phyloP scores from a whole-genome alignment of 2,797 vertebrate genomes.

The Tokudaia muenninki region DNA sequence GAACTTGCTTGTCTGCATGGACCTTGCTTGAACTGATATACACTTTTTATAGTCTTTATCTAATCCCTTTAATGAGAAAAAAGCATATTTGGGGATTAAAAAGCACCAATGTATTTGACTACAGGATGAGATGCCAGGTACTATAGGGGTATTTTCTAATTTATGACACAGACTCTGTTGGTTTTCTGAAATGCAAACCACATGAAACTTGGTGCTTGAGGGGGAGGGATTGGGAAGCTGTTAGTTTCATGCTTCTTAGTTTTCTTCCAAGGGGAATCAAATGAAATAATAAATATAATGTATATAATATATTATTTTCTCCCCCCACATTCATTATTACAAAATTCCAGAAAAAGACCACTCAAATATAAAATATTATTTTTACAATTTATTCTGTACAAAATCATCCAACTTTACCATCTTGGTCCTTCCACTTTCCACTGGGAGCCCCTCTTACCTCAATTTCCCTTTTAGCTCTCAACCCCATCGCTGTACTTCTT shows the following conservation, averaged over 20 bases:
- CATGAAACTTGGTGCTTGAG: background rate
- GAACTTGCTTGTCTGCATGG: conserved; percentile 67
- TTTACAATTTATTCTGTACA: background rate
- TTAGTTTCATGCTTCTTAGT: background rate
- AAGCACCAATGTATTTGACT: conserved; percentile 74
- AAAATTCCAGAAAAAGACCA: conserved; percentile 25
- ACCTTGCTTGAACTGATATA: conserved; percentile 59
- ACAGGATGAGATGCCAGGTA: conserved; percentile 57
- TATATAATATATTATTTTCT: background rate
- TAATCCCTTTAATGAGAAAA: conserved; percentile 75
- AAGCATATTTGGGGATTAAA: conserved; percentile 67
- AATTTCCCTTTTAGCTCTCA: conserved; percentile 11
- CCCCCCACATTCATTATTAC: background rate
- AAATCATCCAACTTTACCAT: background rate
- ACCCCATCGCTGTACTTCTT: background rate
- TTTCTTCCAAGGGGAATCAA: background rate
- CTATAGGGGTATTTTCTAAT: conserved; percentile 54
- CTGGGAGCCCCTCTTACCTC: background rate
- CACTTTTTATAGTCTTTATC: conserved; percentile 74
- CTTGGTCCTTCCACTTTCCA: background rate
- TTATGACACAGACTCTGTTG: conserved; percentile 31
- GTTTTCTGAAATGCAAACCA: conserved; percentile 50
- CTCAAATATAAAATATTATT: background rate
- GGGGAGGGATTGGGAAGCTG: background rate
- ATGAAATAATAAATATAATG: background rate